phyloP scores from a whole-genome alignment of 2,888 invertebrate species.

The Gymnosoma rotundatum region DNA sequence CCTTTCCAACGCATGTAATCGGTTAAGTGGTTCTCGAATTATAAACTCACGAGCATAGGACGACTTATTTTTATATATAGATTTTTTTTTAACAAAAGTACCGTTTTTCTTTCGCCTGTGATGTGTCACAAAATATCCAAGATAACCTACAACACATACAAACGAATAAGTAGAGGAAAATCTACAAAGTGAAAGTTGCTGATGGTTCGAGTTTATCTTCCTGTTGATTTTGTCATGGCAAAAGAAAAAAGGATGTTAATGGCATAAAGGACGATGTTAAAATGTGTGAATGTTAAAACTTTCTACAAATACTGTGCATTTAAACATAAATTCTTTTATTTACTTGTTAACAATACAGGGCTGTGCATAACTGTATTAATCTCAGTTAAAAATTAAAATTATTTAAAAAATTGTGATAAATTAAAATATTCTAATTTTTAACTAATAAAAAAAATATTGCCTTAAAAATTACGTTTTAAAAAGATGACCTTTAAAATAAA shows the following conservation, averaged over 20 bases:
- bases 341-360: constrained; percentile 20
- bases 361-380: background rate
- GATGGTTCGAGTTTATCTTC: constrained; percentile 69
- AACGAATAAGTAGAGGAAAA: constrained; percentile 48
- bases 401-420: no score
- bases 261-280: constrained; percentile 61
- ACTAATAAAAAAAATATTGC: no score
- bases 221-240: constrained; percentile 60
- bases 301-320: constrained; percentile 35
- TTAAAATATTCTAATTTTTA: no score
- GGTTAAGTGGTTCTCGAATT: no score
- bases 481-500: no score
- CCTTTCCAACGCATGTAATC: no score
- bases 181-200: constrained; percentile 64
- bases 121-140: constrained; percentile 53
- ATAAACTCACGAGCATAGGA: no score
- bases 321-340: constrained; percentile 43
- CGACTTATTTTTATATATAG: no score
- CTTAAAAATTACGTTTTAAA: no score
- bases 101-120: no score
- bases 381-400: no score
- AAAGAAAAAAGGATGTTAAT: constrained; percentile 63
- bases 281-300: constrained; percentile 27
- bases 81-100: no score
- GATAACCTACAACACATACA: constrained; percentile 51